A percentile compares a stretch with the other conserved stretches of the same genome.
Evolutionary conservation across 2,888 invertebrate species (phyloP).

Genomic region (Lissocephala sabroskyi): DNA sequence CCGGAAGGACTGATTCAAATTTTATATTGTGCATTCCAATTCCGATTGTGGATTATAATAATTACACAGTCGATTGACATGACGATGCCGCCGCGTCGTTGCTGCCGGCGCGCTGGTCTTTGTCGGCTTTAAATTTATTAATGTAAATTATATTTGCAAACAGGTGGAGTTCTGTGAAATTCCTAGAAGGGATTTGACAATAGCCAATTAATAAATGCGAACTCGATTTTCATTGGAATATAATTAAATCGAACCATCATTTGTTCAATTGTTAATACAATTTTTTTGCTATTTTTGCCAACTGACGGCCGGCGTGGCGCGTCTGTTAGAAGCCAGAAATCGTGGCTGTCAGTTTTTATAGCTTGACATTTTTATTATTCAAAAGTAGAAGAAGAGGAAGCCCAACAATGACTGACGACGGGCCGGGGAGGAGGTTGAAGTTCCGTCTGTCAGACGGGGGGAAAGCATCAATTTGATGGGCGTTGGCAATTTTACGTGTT

Average conservation of each 20-base stretch:
- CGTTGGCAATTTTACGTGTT: too few species aligned
- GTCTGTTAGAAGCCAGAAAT: too few species aligned
- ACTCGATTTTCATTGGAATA: conserved; percentile 20
- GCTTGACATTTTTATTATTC: conserved; percentile 27
- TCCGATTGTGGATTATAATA: conserved; percentile 11
- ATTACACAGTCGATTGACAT: conserved; percentile 2
- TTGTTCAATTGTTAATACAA: conserved; percentile 21
- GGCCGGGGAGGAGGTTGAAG: too few species aligned
- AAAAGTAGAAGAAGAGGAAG: too few species aligned
- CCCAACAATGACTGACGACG: too few species aligned
- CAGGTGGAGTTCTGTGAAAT: neutral
- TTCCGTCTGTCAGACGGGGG: too few species aligned
- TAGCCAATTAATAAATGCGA: conserved; percentile 32
- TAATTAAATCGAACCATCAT: conserved; percentile 38
- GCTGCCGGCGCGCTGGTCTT: too few species aligned
- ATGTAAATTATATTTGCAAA: conserved; percentile 5
- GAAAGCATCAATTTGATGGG: too few species aligned
- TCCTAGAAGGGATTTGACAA: neutral
- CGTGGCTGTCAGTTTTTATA: conserved; percentile 13
- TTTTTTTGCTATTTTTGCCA: conserved; percentile 1
- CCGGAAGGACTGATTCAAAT: too few species aligned
- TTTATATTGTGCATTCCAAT: too few species aligned
- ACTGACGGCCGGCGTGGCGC: neutral
- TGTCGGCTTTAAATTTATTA: conserved; percentile 5
- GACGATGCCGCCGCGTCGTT: too few species aligned